Percentiles rank a stretch among this genome's conserved stretches.
phyloP scores from a whole-genome alignment of 2,888 invertebrate genomes.

The Loripinus fragilis region DNA sequence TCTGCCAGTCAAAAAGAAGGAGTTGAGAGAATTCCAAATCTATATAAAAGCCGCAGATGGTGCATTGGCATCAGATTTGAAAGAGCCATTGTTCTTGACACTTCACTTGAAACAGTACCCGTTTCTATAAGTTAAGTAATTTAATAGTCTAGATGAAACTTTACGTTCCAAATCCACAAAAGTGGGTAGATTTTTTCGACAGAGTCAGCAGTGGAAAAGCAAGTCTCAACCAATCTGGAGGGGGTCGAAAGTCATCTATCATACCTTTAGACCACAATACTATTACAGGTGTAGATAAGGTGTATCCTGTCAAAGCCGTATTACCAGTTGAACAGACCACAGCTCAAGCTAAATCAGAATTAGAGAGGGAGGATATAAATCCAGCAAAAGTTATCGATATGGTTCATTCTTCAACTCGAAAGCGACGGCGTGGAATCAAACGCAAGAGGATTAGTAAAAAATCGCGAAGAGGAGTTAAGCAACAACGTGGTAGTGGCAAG shows the following conservation, averaged over 20 bases:
- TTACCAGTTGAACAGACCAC: slow-evolving; percentile 23
- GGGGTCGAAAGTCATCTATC: slow-evolving; percentile 12
- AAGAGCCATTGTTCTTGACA: slow-evolving; percentile 23
- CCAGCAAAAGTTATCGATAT: slow-evolving; percentile 15
- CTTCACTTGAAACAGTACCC: not conserved
- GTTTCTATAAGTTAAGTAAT: not conserved
- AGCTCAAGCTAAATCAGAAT: slow-evolving; percentile 20
- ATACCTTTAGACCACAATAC: slow-evolving; percentile 20
- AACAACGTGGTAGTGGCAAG: slow-evolving; percentile 20
- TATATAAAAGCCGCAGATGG: slow-evolving; percentile 22
- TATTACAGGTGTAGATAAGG: not conserved
- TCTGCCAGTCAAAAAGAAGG: slow-evolving; percentile 24
- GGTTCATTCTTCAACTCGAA: slow-evolving; percentile 19
- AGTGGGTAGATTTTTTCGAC: slow-evolving; percentile 39
- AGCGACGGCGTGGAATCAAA: slow-evolving; percentile 25
- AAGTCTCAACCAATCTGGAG: slow-evolving; percentile 20
- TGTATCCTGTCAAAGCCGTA: slow-evolving; percentile 22
- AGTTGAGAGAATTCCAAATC: slow-evolving; percentile 25
- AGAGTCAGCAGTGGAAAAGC: slow-evolving; percentile 24
- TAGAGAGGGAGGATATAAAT: slow-evolving; percentile 22
- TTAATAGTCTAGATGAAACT: slow-evolving; percentile 14
- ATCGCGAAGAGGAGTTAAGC: slow-evolving; percentile 14
- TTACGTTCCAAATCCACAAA: slow-evolving; percentile 43
- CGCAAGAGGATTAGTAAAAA: slow-evolving; percentile 23
- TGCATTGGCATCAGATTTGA: slow-evolving; percentile 11